phyloP scores from a whole-genome alignment of 2,888 invertebrate species.

The Julus scanicus region DNA sequence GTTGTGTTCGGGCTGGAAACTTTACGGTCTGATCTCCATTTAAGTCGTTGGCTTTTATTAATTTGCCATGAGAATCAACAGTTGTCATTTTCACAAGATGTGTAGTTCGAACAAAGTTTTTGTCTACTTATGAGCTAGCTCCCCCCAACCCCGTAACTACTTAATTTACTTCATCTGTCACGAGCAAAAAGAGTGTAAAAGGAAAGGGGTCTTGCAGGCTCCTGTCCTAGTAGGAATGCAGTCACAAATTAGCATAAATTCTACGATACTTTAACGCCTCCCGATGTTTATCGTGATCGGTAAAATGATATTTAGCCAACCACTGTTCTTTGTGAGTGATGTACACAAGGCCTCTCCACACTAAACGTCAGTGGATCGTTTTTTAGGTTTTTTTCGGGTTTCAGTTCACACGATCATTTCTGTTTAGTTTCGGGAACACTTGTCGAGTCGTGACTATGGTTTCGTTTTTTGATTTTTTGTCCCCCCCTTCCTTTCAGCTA shows the following conservation, averaged over 20 bases:
- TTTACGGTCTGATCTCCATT: background rate
- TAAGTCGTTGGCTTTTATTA: background rate
- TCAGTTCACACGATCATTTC: background rate
- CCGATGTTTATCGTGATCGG: constrained; percentile 13
- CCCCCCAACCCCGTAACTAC: background rate
- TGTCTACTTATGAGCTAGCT: background rate
- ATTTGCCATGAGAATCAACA: background rate
- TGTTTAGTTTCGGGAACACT: background rate
- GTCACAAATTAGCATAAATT: background rate
- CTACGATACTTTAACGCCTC: background rate
- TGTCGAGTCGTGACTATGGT: background rate
- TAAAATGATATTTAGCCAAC: constrained; percentile 41
- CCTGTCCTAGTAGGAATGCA: background rate
- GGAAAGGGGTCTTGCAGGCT: background rate
- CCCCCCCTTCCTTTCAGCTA: background rate
- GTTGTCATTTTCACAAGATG: background rate
- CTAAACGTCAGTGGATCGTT: constrained; percentile 8
- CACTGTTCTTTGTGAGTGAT: constrained; percentile 31
- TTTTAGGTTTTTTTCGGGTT: background rate
- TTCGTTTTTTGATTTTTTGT: background rate
- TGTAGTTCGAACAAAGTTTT: background rate
- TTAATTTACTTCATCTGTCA: background rate
- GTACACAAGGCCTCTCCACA: constrained; percentile 24
- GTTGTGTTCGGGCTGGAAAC: constrained; percentile 18
- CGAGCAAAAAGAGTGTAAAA: background rate